These are phyloP conservation scores for Anagyrus pseudococci DNA, from an alignment of 2,888 invertebrate genomes.

Conservation along the genomic window DNA sequence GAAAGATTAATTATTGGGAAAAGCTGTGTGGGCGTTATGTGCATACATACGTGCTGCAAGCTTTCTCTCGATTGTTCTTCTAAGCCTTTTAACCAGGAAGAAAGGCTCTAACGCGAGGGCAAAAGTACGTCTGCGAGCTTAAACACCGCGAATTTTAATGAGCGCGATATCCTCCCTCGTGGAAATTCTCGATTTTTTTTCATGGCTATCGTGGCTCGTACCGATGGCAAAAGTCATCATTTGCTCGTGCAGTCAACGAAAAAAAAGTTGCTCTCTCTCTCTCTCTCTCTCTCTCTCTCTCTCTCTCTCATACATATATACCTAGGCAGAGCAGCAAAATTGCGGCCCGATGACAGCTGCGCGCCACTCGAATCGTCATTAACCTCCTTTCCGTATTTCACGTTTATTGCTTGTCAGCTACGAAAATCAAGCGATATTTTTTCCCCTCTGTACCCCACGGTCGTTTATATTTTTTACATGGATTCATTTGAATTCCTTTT, in stretches of 20 bases:
- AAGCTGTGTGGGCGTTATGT: too few species aligned
- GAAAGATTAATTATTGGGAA: too few species aligned
- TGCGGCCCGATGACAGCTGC: constrained; percentile 2
- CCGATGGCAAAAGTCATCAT: constrained; percentile 7
- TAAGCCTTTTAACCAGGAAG: not conserved
- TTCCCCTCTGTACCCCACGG: too few species aligned
- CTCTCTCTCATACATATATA: too few species aligned
- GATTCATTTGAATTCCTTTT: not conserved
- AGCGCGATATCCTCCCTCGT: constrained; percentile 6
- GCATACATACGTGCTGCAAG: too few species aligned
- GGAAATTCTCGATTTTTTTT: constrained; percentile 22
- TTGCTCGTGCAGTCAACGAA: constrained; percentile 14
- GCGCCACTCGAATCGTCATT: constrained; percentile 18
- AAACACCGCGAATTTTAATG: constrained; percentile 29
- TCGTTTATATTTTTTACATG: not conserved
- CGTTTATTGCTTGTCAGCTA: constrained; percentile 10
- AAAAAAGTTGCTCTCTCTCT: not conserved
- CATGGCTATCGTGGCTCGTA: not conserved
- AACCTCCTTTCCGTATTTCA: constrained; percentile 14
- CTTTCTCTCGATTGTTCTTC: too few species aligned
- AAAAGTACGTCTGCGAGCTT: constrained; percentile 1
- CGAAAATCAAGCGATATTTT: not conserved
- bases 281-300: too few species aligned
- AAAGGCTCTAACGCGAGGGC: not conserved
- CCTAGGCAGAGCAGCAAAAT: not conserved